Conservation (phyloP, 2,888 invertebrate species). For the Cetonia aurata region DNA sequence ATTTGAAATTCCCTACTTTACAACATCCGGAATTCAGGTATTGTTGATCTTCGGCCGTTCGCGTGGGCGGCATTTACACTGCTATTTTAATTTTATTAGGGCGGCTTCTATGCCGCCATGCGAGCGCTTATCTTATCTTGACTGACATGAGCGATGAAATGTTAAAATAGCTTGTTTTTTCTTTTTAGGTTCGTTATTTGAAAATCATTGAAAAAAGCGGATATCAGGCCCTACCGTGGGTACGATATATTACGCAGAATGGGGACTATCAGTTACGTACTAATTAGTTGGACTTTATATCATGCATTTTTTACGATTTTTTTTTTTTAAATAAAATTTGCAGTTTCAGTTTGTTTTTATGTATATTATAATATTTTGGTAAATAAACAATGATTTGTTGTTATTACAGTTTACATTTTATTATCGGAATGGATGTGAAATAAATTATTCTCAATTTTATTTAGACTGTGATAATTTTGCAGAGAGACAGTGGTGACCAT, state of each 20-base stretch:
- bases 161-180: slow-evolving; percentile 18
- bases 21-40: slow-evolving; percentile 98
- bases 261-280: slow-evolving; percentile 98
- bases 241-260: slow-evolving; percentile 99
- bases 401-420: too few relatives aligned
- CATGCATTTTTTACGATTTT: slow-evolving; percentile 9
- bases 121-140: too few relatives aligned
- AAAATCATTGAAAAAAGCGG: slow-evolving; percentile 99
- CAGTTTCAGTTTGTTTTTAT: slow-evolving; percentile 23
- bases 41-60: too few relatives aligned
- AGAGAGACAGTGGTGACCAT: too few relatives aligned
- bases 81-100: too few relatives aligned
- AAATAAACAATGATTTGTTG: slow-evolving; percentile 32
- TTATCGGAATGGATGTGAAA: too few relatives aligned
- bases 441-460: too few relatives aligned
- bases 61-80: too few relatives aligned
- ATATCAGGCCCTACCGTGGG: slow-evolving; percentile 99
- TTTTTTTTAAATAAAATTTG: not conserved
- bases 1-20: slow-evolving; percentile 99
- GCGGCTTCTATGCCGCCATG: too few relatives aligned
- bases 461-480: too few relatives aligned
- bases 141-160: too few relatives aligned
- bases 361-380: slow-evolving; percentile 37
- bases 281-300: slow-evolving; percentile 71
- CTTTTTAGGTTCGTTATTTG: slow-evolving; percentile 80